Conservation (phyloP, 2,797 vertebrate genomes). For the Staurois parvus region DNA sequence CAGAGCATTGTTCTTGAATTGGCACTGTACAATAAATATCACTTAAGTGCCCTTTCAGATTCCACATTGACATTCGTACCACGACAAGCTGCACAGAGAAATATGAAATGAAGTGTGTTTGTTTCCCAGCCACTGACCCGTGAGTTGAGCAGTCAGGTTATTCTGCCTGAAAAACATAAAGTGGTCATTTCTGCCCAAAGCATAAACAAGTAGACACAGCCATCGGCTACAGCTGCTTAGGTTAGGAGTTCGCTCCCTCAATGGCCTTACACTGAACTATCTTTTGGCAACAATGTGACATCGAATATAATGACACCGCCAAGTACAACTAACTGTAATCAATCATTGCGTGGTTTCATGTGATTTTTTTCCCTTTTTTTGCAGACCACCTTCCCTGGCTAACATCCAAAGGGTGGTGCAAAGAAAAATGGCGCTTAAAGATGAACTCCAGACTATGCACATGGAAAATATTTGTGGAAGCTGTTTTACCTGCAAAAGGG, state of each 20-base stretch:
- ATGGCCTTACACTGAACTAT: slow-evolving; percentile 55
- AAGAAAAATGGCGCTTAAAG: no score
- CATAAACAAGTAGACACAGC: slow-evolving; percentile 49
- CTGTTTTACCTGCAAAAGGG: no score
- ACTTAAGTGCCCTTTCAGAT: not conserved
- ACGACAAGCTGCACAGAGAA: not conserved
- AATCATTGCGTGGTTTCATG: slow-evolving; percentile 31
- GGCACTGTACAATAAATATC: not conserved
- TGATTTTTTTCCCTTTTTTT: not conserved
- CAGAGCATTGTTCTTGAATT: not conserved
- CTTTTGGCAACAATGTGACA: slow-evolving; percentile 48
- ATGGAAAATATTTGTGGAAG: no score
- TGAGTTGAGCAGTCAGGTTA: slow-evolving; percentile 47
- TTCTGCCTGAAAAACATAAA: slow-evolving; percentile 42
- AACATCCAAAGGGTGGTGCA: no score
- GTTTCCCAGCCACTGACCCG: slow-evolving; percentile 38
- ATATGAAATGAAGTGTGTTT: slow-evolving; percentile 12
- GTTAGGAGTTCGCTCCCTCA: slow-evolving; percentile 25
- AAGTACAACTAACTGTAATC: slow-evolving; percentile 38
- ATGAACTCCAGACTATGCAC: no score
- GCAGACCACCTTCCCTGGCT: not conserved
- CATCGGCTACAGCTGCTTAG: slow-evolving; percentile 21
- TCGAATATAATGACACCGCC: slow-evolving; percentile 40
- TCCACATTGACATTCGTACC: slow-evolving; percentile 23
- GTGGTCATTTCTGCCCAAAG: slow-evolving; percentile 39